Conservation (phyloP, 1,140 invertebrate species). For the Paraescarpia echinospica region DNA sequence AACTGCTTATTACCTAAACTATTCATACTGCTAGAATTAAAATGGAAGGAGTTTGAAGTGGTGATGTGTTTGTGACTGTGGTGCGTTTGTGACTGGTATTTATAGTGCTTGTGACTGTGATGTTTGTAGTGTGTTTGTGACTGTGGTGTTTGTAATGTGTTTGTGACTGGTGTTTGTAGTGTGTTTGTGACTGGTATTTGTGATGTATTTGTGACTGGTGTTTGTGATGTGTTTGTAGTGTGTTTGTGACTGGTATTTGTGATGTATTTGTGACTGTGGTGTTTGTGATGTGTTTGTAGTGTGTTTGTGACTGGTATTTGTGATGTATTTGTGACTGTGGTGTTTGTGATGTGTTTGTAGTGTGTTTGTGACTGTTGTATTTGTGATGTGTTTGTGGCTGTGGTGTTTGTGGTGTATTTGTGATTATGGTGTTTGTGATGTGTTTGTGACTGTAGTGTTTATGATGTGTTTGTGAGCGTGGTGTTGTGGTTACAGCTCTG, state of each 20-base stretch:
- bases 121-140: no score
- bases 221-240: not conserved
- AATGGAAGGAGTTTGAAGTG: no score
- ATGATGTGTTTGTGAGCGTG: not conserved
- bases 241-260: not conserved
- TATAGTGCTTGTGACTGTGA: no score
- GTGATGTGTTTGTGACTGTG: no score
- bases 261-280: not conserved
- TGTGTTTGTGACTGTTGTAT: not conserved
- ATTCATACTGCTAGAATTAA: no score
- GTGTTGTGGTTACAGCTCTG: constrained; percentile 66
- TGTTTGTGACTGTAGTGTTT: not conserved
- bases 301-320: no score
- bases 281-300: not conserved
- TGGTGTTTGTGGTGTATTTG: not conserved
- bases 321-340: not conserved
- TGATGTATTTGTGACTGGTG: not conserved
- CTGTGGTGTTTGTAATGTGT: no score
- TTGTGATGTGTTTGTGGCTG: not conserved
- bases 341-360: constrained; percentile 1
- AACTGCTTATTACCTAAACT: no score
- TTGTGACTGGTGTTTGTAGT: no score
- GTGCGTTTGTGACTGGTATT: no score
- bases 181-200: no score
- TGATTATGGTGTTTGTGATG: not conserved